Conservation (phyloP, 2,888 invertebrate genomes). For the Netelia fuscicornis region DNA sequence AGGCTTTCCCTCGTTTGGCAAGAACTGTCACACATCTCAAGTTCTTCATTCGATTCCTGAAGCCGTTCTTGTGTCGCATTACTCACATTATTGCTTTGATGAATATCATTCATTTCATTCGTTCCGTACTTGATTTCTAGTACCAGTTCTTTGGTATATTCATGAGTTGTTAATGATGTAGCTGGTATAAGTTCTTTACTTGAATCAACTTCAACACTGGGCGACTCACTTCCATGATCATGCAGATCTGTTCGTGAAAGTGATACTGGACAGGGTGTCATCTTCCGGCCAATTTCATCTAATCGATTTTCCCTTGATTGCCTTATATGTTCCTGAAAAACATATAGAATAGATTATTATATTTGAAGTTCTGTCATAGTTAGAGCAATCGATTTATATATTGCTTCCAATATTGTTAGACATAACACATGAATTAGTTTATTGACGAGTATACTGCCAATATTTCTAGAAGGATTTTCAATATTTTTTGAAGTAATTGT, state of each 20-base stretch:
- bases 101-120: conserved; percentile 81
- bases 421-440: too few species aligned
- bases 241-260: conserved; percentile 78
- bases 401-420: too few species aligned
- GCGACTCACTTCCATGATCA: conserved; percentile 80
- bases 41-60: conserved; percentile 83
- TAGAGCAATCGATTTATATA: too few species aligned
- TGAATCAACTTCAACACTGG: conserved; percentile 80
- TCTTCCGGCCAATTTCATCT: conserved; percentile 87
- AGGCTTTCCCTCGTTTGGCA: conserved; percentile 94
- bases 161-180: conserved; percentile 65
- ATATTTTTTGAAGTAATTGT: too few species aligned
- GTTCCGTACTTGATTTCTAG: conserved; percentile 77
- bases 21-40: conserved; percentile 90
- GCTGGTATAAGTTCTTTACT: conserved; percentile 79
- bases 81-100: conserved; percentile 83
- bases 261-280: conserved; percentile 79
- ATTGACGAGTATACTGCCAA: too few species aligned
- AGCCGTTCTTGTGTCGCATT: conserved; percentile 83
- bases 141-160: conserved; percentile 73
- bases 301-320: conserved; percentile 93
- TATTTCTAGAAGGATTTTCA: too few species aligned
- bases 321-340: conserved; percentile 89
- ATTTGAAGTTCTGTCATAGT: not conserved
- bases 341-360: not conserved